Conservation (phyloP, 2,113 vertebrate species). For the Anseranas semipalmata region DNA sequence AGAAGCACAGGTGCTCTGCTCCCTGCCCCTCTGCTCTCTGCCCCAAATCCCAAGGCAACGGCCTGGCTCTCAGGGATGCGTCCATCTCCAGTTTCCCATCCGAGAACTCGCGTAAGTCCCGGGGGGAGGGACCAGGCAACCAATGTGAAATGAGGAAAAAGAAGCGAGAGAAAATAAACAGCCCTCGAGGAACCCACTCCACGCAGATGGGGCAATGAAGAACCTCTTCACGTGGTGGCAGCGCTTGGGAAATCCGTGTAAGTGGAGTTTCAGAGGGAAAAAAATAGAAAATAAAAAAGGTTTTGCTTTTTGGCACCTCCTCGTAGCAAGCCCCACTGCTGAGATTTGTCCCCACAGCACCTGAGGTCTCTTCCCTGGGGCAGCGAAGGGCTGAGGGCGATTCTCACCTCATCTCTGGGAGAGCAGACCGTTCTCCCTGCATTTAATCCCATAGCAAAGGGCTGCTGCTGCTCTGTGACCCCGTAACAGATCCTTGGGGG, state of each 20-base stretch:
- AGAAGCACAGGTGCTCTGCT: not conserved
- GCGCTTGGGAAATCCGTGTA: not conserved
- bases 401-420: not conserved
- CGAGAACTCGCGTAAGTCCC: not conserved
- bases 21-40: not conserved
- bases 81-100: not conserved
- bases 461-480: not conserved
- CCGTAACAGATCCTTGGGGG: fast-evolving
- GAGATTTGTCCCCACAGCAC: not conserved
- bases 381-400: not conserved
- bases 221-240: not conserved
- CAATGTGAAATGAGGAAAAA: not conserved
- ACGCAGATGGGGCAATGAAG: not conserved
- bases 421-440: not conserved
- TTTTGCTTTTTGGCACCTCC: not conserved
- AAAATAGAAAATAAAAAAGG: not conserved
- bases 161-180: conserved; percentile 10
- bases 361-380: not conserved
- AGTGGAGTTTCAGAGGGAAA: fast-evolving
- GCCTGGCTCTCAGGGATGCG: fast-evolving
- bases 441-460: not conserved
- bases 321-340: fast-evolving
- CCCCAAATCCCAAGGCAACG: fast-evolving
- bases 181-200: not conserved
- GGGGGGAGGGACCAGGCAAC: not conserved